These are phyloP conservation scores for Melanocharis versteri DNA, from an alignment of 2,113 vertebrate genomes.

Conservation along the genomic window DNA sequence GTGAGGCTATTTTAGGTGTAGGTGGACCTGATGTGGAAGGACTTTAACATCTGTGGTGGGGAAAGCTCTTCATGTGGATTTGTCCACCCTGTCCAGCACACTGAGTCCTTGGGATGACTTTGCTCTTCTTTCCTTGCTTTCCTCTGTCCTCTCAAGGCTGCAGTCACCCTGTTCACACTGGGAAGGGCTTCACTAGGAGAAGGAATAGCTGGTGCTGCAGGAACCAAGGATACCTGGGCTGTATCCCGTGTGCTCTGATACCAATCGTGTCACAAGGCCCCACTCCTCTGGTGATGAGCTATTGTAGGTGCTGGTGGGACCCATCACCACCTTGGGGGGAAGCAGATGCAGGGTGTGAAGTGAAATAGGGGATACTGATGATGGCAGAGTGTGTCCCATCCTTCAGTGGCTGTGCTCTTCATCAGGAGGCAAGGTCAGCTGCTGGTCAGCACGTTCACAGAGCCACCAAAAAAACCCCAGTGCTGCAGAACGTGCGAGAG, in stretches of 20 bases:
- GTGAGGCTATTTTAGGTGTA: neutral
- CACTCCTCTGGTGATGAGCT: neutral
- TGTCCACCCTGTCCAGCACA: neutral
- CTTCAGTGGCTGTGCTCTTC: neutral
- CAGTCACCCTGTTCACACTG: neutral
- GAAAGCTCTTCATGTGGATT: neutral
- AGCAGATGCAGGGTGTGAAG: neutral
- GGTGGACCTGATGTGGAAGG: neutral
- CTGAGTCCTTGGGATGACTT: neutral
- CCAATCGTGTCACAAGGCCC: accelerated
- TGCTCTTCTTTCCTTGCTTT: neutral
- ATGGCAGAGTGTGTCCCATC: neutral
- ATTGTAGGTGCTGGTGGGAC: neutral
- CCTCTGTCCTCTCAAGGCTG: neutral
- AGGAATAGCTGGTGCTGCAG: neutral
- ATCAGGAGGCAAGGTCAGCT: neutral
- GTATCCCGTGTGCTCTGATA: neutral
- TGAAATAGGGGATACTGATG: neutral
- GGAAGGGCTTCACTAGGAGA: neutral
- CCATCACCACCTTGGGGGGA: neutral
- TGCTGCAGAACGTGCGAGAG: neutral
- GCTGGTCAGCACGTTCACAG: neutral
- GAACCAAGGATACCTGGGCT: neutral
- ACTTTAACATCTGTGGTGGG: neutral
- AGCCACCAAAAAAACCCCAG: neutral